Evolutionary conservation across 2,888 invertebrate species (phyloP).

Genomic region (Epistrophe grossulariae): DNA sequence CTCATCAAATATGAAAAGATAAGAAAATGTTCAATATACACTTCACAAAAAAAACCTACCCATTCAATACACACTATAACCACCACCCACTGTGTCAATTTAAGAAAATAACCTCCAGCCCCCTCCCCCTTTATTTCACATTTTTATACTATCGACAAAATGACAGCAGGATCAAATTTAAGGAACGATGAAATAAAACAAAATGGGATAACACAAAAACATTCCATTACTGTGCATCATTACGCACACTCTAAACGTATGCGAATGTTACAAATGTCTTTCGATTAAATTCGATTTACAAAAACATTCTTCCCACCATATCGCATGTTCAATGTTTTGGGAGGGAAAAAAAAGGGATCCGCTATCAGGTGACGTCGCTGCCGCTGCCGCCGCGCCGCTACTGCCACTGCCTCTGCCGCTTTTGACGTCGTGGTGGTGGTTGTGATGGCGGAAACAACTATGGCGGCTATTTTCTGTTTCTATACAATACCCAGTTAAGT

Average conservation of each 20-base stretch:
- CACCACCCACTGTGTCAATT: not conserved
- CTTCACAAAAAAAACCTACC: constrained; percentile 44
- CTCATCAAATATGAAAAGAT: constrained; percentile 74
- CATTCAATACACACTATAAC: not conserved
- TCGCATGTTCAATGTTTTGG: constrained; percentile 3
- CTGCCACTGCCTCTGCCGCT: no score
- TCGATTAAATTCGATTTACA: constrained; percentile 76
- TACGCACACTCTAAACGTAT: constrained; percentile 74
- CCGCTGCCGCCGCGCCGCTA: no score
- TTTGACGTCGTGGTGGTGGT: no score
- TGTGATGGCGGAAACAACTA: constrained; percentile 21
- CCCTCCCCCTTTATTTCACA: not conserved
- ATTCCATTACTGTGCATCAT: constrained; percentile 75
- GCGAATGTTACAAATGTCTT: constrained; percentile 75
- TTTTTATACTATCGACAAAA: constrained; percentile 46
- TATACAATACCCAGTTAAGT: constrained; percentile 30
- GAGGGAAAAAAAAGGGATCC: constrained; percentile 5
- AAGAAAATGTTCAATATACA: constrained; percentile 69
- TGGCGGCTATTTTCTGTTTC: constrained; percentile 49
- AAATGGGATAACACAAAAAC: constrained; percentile 73
- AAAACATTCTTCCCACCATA: constrained; percentile 68
- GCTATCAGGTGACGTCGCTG: constrained; percentile 14
- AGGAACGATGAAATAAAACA: constrained; percentile 62
- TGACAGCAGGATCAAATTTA: constrained; percentile 55
- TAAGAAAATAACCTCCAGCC: not conserved